These are phyloP conservation scores for Athalia circularis DNA, from an alignment of 2,888 invertebrate genomes.

Conservation along the genomic window DNA sequence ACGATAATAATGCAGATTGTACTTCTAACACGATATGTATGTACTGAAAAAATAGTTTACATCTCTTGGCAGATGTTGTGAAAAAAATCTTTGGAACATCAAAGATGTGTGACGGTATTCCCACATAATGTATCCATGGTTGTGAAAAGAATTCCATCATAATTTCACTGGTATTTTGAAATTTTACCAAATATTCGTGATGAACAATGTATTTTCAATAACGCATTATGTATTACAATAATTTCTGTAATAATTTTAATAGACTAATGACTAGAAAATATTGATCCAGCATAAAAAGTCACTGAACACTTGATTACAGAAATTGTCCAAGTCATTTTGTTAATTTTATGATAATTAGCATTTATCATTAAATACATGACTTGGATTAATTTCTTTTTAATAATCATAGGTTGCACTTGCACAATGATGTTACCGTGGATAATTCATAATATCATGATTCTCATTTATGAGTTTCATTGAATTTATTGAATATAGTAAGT, in stretches of 20 bases:
- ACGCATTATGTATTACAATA: too few relatives aligned
- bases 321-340: conserved; percentile 45
- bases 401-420: neutral
- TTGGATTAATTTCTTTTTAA: conserved; percentile 55
- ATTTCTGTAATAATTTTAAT: conserved; percentile 5
- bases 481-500: conserved; percentile 50
- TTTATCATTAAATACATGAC: conserved; percentile 57
- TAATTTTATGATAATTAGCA: conserved; percentile 58
- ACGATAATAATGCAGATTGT: conserved; percentile 55
- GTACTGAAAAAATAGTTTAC: conserved; percentile 66
- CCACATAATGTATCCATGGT: neutral
- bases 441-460: conserved; percentile 34
- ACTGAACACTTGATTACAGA: conserved; percentile 7
- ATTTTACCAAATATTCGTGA: neutral
- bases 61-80: conserved; percentile 54
- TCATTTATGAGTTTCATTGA: conserved; percentile 25
- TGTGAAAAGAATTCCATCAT: neutral
- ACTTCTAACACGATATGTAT: conserved; percentile 68
- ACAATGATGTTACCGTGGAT: conserved; percentile 11
- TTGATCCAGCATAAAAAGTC: conserved; percentile 6
- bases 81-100: conserved; percentile 34
- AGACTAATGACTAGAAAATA: conserved; percentile 34
- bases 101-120: conserved; percentile 28
- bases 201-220: too few relatives aligned
- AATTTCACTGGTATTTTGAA: neutral